Base-by-base conservation (phyloP, 2,888 invertebrate genomes). In the Rotaria sp. region DNA sequence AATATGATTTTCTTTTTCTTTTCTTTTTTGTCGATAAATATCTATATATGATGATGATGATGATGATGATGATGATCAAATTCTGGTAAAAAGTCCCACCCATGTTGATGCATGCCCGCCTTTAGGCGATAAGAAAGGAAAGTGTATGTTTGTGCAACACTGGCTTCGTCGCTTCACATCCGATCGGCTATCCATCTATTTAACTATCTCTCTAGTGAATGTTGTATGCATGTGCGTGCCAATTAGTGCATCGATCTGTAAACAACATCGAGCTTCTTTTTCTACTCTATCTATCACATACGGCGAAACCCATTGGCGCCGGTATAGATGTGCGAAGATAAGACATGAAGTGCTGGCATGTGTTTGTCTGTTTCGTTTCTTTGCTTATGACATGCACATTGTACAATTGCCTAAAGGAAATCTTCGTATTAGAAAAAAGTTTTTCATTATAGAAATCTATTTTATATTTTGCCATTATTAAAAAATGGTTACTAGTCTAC, bases 81-180 rank as follows among this genome's bases (percentile, higher is more conserved):
- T 38, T 67, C 30, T 67, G 35, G 35, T 35, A 67, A 67, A 67
- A 67, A 67, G 67, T 38, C 18, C 35, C 67, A 21, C 67, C 67
- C 67, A 35, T 67, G 35, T 38, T 38, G 67, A 67, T 67, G 67
- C 67, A 18, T 67, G 35, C 35, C 67, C 67, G 67, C 67, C 67
- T 67, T 38, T 67, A 67, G 67, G 67, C 67, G 67, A 67, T 67
- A 67, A 67, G 35, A 67, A 35, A 67, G 30, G 30, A 67, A 67
- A 67, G 35, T 67, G 21, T 67, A 67, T 67, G 67, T 67, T 67
- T 67, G 67, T 67, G 67, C 67, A 67, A 67, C 67, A 67, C 67
- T 67, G 67, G 35, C 67, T 67, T 67, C 35, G 67, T 67, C 67
- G 30, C 35, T 38, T 67, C 67, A 67, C 67, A 67, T 67, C 67